A percentile compares a stretch with the other conserved stretches of the same genome.
These are phyloP conservation scores for Epizoanthus fatuus DNA, from an alignment of 92 coral and sea anemone genomes.

Conservation along the genomic window DNA sequence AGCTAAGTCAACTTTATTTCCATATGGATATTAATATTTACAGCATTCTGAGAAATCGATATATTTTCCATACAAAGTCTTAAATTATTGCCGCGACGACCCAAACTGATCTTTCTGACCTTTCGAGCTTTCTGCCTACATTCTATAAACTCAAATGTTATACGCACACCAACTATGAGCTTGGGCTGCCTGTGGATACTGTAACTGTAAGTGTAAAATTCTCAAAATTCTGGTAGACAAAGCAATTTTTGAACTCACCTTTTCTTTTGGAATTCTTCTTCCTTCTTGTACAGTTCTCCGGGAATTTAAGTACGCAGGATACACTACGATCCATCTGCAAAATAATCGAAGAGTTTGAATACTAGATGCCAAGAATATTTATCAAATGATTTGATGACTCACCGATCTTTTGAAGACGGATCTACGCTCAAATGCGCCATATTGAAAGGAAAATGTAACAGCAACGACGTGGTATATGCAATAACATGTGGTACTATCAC, in stretches of 20 bases:
- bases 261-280: constrained; percentile 91
- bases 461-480: constrained; percentile 13
- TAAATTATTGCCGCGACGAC: no score
- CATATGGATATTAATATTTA: no score
- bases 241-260: constrained; percentile 52
- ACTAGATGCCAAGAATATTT: not conserved
- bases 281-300: constrained; percentile 94
- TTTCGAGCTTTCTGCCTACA: no score
- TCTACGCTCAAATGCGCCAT: constrained; percentile 94
- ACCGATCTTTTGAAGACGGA: constrained; percentile 93
- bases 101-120: no score
- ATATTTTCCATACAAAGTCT: no score
- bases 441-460: constrained; percentile 31
- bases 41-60: no score
- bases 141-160: no score
- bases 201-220: no score
- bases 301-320: constrained; percentile 93
- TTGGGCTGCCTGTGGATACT: no score
- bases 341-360: not conserved
- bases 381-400: constrained; percentile 29
- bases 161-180: no score
- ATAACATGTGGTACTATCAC: constrained; percentile 3
- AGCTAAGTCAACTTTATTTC: no score
- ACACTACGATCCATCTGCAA: constrained; percentile 91
- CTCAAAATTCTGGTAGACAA: no score